phyloP scores from a whole-genome alignment of 2,113 vertebrate genomes.

The Stigmatopora nigra region DNA sequence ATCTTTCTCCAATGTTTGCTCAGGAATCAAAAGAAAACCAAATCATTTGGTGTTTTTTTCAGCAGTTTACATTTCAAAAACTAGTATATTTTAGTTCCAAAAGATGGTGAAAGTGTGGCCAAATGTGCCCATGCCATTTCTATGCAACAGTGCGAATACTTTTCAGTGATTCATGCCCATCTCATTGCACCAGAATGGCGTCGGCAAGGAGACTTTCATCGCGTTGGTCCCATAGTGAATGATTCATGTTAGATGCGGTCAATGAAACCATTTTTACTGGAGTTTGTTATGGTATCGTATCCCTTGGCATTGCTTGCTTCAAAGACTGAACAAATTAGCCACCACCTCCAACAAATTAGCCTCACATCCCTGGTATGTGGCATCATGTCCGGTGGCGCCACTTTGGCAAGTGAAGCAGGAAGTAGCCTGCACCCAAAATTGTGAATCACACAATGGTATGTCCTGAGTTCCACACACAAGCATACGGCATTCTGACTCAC shows the following conservation, averaged over 20 bases:
- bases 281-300: conserved; percentile 52
- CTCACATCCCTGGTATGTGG: conserved; percentile 30
- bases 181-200: conserved; percentile 22
- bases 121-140: background rate
- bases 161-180: conserved; percentile 19
- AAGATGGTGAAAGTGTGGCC: background rate
- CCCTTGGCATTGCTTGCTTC: conserved; percentile 52
- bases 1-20: no score
- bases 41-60: background rate
- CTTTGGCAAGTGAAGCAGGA: conserved; percentile 29
- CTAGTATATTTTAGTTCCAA: background rate
- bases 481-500: conserved; percentile 44
- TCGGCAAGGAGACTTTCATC: conserved; percentile 22
- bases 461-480: conserved; percentile 36
- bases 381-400: conserved; percentile 34
- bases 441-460: conserved; percentile 52
- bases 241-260: conserved; percentile 60
- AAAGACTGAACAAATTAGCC: conserved; percentile 48
- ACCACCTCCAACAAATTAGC: conserved; percentile 42
- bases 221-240: conserved; percentile 24
- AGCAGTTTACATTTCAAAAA: no score
- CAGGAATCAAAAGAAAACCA: background rate
- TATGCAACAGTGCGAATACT: background rate
- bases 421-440: conserved; percentile 24
- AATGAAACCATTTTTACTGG: conserved; percentile 41